phyloP scores from a whole-genome alignment of 1,140 invertebrate genomes.

The Zaprionus nigranus region DNA sequence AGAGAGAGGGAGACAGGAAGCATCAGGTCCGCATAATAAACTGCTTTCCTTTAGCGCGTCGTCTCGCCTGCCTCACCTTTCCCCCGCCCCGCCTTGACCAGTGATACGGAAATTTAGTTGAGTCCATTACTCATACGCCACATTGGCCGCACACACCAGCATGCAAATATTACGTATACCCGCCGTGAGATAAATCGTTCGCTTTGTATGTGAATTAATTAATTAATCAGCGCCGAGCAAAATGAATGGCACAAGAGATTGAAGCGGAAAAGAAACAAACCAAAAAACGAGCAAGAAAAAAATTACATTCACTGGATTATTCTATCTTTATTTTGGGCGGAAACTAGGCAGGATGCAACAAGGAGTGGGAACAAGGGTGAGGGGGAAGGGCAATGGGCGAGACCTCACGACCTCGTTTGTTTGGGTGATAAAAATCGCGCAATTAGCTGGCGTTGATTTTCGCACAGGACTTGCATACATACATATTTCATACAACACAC shows the following conservation, averaged over 20 bases:
- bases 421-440: constrained; percentile 74
- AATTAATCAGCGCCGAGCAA: constrained; percentile 68
- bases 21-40: constrained; percentile 46
- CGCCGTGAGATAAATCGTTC: constrained; percentile 51
- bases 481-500: constrained; percentile 23
- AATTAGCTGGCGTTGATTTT: constrained; percentile 80
- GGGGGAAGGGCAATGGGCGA: constrained; percentile 12
- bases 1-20: neutral
- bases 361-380: no score
- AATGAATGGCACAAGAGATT: constrained; percentile 15
- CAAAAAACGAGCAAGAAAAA: constrained; percentile 22
- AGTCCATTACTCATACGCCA: constrained; percentile 74
- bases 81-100: neutral
- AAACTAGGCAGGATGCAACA: neutral
- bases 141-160: constrained; percentile 22
- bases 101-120: constrained; percentile 52
- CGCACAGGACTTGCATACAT: constrained; percentile 66
- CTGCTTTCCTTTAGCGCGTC: constrained; percentile 9
- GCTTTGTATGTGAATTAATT: constrained; percentile 61
- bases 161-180: constrained; percentile 37
- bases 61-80: neutral
- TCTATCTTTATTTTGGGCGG: neutral
- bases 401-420: constrained; percentile 62
- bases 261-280: constrained; percentile 21
- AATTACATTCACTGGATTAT: neutral